A percentile compares a stretch with the other conserved stretches of the same genome.
phyloP scores from a whole-genome alignment of 2,888 invertebrate species.

The Eudasyphora cyanicolor region DNA sequence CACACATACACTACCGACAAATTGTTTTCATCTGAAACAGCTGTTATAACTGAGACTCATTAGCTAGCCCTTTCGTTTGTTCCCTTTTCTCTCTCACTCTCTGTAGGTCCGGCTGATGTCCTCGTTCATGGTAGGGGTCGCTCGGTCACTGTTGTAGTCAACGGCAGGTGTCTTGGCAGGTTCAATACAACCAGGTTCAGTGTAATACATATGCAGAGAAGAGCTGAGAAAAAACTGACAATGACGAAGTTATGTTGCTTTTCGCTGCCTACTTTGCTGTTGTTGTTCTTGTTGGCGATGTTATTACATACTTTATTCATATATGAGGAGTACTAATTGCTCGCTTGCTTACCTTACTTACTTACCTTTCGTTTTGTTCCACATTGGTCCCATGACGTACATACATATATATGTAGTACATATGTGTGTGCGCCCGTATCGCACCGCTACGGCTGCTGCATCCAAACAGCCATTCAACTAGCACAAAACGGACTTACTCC shows the following conservation, averaged over 20 bases:
- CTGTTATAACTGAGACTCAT: conserved; percentile 24
- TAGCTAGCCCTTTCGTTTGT: background rate
- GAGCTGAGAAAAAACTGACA: too few relatives aligned
- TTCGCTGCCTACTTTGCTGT: background rate
- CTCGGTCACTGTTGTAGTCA: conserved; percentile 17
- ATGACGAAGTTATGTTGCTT: background rate
- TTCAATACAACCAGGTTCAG: conserved; percentile 32
- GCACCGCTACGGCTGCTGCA: conserved; percentile 19
- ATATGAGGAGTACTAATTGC: conserved; percentile 48
- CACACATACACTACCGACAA: background rate
- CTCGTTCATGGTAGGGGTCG: conserved; percentile 8
- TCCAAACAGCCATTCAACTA: conserved; percentile 21
- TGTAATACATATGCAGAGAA: background rate
- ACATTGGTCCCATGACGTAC: conserved; percentile 41
- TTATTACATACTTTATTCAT: background rate
- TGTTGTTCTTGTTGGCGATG: background rate
- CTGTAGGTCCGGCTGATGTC: too few relatives aligned
- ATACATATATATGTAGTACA: too few relatives aligned
- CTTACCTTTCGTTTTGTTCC: conserved; percentile 50
- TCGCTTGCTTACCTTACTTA: conserved; percentile 47
- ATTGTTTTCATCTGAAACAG: conserved; percentile 19
- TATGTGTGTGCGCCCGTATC: background rate
- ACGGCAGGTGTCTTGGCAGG: conserved; percentile 53
- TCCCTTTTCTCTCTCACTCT: conserved; percentile 1
- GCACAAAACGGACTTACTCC: conserved; percentile 12